These are phyloP conservation scores for Hippocampus barbouri DNA, from an alignment of 2,113 vertebrate species.

Conservation along the genomic window DNA sequence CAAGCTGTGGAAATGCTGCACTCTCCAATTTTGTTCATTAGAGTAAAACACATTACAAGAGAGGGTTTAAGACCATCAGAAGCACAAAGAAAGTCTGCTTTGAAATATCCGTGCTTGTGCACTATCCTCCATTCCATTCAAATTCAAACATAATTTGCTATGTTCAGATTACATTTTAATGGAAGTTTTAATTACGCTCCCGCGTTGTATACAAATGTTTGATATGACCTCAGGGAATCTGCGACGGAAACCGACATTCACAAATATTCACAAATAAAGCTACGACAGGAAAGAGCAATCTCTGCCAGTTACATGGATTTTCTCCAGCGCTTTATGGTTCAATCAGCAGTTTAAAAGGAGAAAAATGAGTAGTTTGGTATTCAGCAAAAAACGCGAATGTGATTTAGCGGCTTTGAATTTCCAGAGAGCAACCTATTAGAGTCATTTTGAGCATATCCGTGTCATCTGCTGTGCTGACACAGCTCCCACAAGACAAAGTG, in stretches of 20 bases:
- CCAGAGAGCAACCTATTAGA: slow-evolving; percentile 46
- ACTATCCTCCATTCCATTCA: slow-evolving; percentile 40
- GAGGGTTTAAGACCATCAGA: slow-evolving; percentile 1
- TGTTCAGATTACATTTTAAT: slow-evolving; percentile 55
- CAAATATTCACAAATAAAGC: slow-evolving; percentile 42
- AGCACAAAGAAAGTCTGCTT: slow-evolving; percentile 18
- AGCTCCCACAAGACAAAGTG: slow-evolving; percentile 49
- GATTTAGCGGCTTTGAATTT: slow-evolving; percentile 49
- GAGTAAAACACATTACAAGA: slow-evolving; percentile 7
- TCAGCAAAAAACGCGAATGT: slow-evolving; percentile 55
- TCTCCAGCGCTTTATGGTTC: slow-evolving; percentile 34
- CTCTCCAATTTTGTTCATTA: slow-evolving; percentile 31
- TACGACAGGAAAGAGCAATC: slow-evolving; percentile 15
- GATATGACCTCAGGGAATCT: slow-evolving; percentile 25
- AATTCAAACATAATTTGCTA: slow-evolving; percentile 38
- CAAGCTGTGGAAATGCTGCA: slow-evolving; percentile 27
- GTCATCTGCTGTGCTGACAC: slow-evolving; percentile 59
- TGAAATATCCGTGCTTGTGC: slow-evolving; percentile 21
- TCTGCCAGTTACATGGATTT: slow-evolving; percentile 40
- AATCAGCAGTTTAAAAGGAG: slow-evolving; percentile 44
- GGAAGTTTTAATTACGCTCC: slow-evolving; percentile 56
- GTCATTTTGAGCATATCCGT: slow-evolving; percentile 44
- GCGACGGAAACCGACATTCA: slow-evolving; percentile 48
- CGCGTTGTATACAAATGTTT: slow-evolving; percentile 17
- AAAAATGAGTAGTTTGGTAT: slow-evolving; percentile 55